A percentile compares a stretch with the other conserved stretches of the same genome.
phyloP scores from a whole-genome alignment of 2,797 vertebrate species.

The Chrysocyon brachyurus region DNA sequence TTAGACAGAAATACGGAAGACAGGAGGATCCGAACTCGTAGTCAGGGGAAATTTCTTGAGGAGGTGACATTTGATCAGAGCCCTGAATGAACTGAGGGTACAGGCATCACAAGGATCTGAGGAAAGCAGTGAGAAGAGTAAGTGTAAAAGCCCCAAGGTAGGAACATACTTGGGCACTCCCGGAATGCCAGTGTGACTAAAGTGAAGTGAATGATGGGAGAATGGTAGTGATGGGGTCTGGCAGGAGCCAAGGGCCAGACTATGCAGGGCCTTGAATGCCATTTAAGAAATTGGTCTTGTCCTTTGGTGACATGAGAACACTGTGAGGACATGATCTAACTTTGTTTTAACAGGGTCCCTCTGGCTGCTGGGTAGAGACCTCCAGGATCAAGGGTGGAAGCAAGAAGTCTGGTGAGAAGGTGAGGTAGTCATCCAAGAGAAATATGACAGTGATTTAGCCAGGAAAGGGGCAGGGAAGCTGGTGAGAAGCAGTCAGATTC shows the following conservation, averaged over 20 bases:
- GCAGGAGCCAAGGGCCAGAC: not conserved
- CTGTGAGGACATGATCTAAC: not conserved
- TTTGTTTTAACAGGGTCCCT: not conserved
- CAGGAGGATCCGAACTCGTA: not conserved
- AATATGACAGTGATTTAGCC: not conserved
- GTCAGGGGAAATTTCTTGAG: not conserved
- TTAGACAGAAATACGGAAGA: conserved; percentile 3
- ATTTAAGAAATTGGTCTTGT: conserved; percentile 36
- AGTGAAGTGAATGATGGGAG: not conserved
- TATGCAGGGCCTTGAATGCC: not conserved
- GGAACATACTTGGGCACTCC: not conserved
- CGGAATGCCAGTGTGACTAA: not conserved
- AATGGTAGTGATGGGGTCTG: not conserved
- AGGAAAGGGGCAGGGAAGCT: not conserved
- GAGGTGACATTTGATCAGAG: conserved; percentile 34
- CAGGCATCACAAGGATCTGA: not conserved
- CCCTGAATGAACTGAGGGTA: conserved; percentile 12
- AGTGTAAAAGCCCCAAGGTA: not conserved
- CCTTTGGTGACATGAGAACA: not conserved
- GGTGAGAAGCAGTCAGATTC: not conserved
- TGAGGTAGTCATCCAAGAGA: not conserved
- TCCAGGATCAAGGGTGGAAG: not conserved
- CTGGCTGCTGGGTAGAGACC: conserved; percentile 2
- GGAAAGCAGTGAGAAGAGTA: not conserved
- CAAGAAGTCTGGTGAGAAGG: not conserved